phyloP scores from a whole-genome alignment of 64 coral and sea anemone genomes.

The Orbicella faveolata region DNA sequence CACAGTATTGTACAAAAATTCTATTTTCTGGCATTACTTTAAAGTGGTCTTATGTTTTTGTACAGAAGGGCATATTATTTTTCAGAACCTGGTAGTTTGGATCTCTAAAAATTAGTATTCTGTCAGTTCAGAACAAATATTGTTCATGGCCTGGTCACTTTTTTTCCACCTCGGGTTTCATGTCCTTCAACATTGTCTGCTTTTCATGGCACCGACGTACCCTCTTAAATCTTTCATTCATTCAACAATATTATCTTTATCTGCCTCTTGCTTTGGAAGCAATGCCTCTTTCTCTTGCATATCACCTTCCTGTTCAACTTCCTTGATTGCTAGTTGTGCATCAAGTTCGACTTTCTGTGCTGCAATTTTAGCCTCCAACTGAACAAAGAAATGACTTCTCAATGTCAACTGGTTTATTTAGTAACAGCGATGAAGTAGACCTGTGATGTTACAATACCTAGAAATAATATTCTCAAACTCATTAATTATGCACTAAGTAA shows the following conservation, averaged over 20 bases:
- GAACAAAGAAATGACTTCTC: no score
- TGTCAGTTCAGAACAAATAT: no score
- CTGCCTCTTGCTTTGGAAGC: neutral
- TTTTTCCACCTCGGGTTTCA: neutral
- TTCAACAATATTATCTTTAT: neutral
- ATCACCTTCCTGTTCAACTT: neutral
- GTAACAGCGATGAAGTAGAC: no score
- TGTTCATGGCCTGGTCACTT: no score
- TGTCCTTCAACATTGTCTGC: neutral
- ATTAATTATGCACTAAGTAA: no score
- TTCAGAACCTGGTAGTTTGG: no score
- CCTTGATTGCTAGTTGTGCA: constrained; percentile 8
- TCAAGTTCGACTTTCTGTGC: neutral
- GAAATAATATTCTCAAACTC: no score
- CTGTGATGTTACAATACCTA: no score
- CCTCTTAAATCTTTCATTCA: neutral
- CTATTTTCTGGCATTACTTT: constrained; percentile 28
- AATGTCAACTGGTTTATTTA: no score
- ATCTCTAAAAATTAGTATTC: no score
- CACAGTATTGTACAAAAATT: constrained; percentile 21
- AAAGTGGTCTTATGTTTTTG: no score
- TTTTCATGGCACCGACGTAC: neutral
- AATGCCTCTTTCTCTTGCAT: neutral
- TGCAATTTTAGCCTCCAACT: constrained; percentile 24
- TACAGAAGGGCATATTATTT: no score